Evolutionary conservation across 2,888 invertebrate species (phyloP).

Genomic region (Chrysina gloriosa): DNA sequence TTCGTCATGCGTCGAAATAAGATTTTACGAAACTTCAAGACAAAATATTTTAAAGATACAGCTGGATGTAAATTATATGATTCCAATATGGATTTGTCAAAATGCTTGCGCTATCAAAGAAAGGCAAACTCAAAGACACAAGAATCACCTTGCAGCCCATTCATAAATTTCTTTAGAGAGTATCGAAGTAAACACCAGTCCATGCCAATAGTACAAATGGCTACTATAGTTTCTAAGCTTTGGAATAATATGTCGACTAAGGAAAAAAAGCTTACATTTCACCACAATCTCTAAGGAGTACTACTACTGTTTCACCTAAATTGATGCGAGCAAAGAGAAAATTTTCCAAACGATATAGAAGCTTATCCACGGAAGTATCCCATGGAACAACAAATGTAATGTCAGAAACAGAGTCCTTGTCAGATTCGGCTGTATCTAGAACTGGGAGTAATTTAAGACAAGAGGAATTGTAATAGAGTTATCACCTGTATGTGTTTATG

Average conservation of each 20-base stretch:
- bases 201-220: slow-evolving; percentile 42
- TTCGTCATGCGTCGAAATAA: not conserved
- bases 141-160: slow-evolving; percentile 37
- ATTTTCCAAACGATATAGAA: not conserved
- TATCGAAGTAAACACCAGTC: slow-evolving; percentile 40
- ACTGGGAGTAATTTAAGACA: not conserved
- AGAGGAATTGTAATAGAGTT: not conserved
- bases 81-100: not conserved
- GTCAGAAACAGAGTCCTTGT: not conserved
- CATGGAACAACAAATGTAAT: not conserved
- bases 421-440: not conserved
- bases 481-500: too few species aligned
- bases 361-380: not conserved
- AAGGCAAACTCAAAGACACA: not conserved
- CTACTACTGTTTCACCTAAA: not conserved
- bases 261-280: slow-evolving; percentile 40
- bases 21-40: not conserved
- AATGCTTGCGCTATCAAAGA: not conserved
- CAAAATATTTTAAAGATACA: not conserved
- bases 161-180: slow-evolving; percentile 43
- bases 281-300: not conserved
- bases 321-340: not conserved
- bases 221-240: slow-evolving; percentile 41
- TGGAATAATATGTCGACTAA: slow-evolving; percentile 42
- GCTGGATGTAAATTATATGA: not conserved